These are phyloP conservation scores for Chionis minor DNA, from an alignment of 2,113 vertebrate genomes.

Conservation along the genomic window DNA sequence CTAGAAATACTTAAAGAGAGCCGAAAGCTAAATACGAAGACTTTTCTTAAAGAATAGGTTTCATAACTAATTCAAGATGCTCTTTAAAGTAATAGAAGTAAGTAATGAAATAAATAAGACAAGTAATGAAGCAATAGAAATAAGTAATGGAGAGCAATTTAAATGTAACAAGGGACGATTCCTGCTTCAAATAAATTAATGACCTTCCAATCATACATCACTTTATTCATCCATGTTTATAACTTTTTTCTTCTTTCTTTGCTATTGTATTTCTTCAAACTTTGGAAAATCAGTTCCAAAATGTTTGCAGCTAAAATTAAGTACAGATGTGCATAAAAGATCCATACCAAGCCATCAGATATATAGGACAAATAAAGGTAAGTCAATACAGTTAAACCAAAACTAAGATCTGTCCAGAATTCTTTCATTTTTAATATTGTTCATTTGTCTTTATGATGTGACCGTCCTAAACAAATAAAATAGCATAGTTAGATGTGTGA, in stretches of 20 bases:
- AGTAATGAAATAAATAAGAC: neutral
- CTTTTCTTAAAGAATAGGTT: neutral
- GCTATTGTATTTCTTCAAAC: neutral
- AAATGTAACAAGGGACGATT: neutral
- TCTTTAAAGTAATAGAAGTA: neutral
- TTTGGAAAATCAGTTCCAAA: neutral
- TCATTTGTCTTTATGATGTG: neutral
- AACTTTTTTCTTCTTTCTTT: neutral
- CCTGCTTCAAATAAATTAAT: neutral
- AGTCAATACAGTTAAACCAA: neutral
- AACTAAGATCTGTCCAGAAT: neutral
- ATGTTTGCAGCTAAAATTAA: neutral
- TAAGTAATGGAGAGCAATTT: neutral
- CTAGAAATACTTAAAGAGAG: neutral
- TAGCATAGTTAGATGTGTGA: neutral
- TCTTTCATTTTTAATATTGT: neutral
- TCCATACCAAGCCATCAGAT: neutral
- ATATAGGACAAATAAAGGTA: neutral
- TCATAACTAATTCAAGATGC: conserved; percentile 1
- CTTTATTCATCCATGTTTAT: neutral
- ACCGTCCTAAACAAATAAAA: neutral
- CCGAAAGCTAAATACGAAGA: neutral
- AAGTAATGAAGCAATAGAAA: neutral
- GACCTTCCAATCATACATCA: neutral
- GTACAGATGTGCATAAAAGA: neutral